Evolutionary conservation across 2,113 vertebrate genomes (phyloP), one percentile per base, ranked within the genome.

Genomic region (Heterocephalus glaber): DNA sequence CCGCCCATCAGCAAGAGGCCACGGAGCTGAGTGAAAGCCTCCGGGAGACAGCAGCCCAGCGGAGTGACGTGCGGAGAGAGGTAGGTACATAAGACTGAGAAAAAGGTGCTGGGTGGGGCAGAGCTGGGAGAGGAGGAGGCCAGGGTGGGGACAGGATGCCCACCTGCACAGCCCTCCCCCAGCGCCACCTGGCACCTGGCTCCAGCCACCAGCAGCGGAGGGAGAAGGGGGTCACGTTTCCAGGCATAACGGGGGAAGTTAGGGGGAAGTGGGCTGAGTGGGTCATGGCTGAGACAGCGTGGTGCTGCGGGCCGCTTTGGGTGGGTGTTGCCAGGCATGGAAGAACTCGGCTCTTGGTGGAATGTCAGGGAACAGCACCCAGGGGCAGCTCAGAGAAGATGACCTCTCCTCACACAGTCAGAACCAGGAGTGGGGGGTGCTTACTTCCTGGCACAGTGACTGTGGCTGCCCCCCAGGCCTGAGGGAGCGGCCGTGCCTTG

Each of bases 21-120:
- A 93, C 90, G 35, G 97, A 97, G 54, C 94, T 99, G 70, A 97
- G 89, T 0, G 92, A 98, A 89, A 98, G 98, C 74, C 95, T 99
- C 92, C 98, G 97, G 89, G 98, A 98, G 60, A 24, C 98, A 77
- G 97, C 30, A 0, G 97, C 98, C 3, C 97, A 98, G 89, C 97
- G 94, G 81, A 98, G 98, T 16, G 14, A 63, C 0, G 0, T 41
- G 0, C 63, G 7, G 54, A 16, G 1, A 79, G 97, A 98, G 91
- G 97, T 90, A 41, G 68, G 44, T 12, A 47, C 22, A 19, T 1
- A 35, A n/a, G 0, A 2, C 61, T 2, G 11, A 3, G 24, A 28
- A 16, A 38, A 7, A 47, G 8, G 19, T n/a, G 8, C 10, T 0
- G 1, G 56, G 26, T 56, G 68, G 35, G 30, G 35, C 10, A 54